Evolutionary conservation across 2,113 vertebrate species (phyloP), one percentile per base, ranked within the genome.

Genomic region (Poeciliopsis retropinna): DNA sequence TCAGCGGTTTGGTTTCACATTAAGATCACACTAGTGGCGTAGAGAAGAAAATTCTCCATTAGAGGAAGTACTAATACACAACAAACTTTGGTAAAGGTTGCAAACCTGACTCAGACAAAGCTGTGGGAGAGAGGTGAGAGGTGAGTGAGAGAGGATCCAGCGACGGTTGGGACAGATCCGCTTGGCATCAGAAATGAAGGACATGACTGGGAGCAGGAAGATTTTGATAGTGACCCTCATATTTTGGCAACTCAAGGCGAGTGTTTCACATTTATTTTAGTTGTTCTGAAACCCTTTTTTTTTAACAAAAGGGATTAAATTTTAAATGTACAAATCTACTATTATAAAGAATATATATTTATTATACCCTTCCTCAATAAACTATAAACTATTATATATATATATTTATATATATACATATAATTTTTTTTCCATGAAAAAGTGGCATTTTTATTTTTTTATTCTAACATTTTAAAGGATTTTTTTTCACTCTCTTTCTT

Each of bases 211-310:
- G 1, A 64, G 4, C 5, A 64, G n/a, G 31, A 66, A 15, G 47
- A 67, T 6, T 47, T 29, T 69, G 2, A 28, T 10, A 34, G 4
- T 22, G 13, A 10, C 80, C 3, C 31, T 84, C 54, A 27, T 83
- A 0, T 25, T 83, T 3, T 73, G 66, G 60, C 82, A 82, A 17
- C 5, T 83, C 17, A 76, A 84, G 68, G 90, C 89, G 61, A 86
- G 88, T 67, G 32, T 66, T 77, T 25, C 9, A 25, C 19, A 29
- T 11, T 6, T 0, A 37, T 19, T 4, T 47, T 32, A 3, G 0
- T 39, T n/a, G n/a, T n/a, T n/a, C n/a, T n/a, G n/a, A n/a, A n/a
- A n/a, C n/a, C n/a, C n/a, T 39, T 17, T 54, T 54, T 39, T 0
- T 3, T 22, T 12, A 8, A 0, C n/a, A 37, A 12, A 1, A 41